Percentiles rank a stretch among this genome's conserved stretches.
phyloP scores from a whole-genome alignment of 2,797 vertebrate genomes.

The Babyrousa celebensis region DNA sequence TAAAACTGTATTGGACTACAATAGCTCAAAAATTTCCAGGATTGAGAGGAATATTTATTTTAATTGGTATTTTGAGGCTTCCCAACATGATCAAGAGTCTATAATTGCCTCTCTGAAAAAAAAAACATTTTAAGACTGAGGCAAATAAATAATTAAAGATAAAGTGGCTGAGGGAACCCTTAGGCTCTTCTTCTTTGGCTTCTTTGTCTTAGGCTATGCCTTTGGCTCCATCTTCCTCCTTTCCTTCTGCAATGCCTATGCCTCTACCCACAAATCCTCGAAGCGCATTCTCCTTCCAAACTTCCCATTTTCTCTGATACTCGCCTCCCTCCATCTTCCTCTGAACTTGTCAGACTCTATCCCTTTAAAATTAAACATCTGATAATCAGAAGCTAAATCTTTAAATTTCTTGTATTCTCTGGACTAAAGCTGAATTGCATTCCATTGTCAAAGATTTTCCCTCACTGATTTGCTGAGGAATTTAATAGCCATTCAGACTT shows the following conservation, averaged over 20 bases:
- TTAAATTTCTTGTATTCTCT: neutral
- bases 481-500: neutral
- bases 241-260: rapidly evolving
- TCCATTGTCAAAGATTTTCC: neutral
- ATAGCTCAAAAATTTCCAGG: neutral
- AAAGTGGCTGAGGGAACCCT: neutral
- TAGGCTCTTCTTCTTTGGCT: neutral
- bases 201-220: neutral
- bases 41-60: neutral
- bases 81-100: neutral
- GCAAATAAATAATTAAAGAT: neutral
- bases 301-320: neutral
- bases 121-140: neutral
- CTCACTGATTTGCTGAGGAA: neutral
- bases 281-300: neutral
- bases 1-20: neutral
- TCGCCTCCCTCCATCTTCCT: too few species aligned
- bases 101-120: neutral
- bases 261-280: neutral
- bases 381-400: neutral
- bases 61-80: neutral
- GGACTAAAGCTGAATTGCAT: neutral
- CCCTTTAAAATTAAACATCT: neutral
- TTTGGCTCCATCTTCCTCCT: neutral
- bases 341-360: neutral